A percentile compares a stretch with the other conserved stretches of the same genome.
phyloP scores from a whole-genome alignment of 2,797 vertebrate species.

The Sphenodon punctatus region DNA sequence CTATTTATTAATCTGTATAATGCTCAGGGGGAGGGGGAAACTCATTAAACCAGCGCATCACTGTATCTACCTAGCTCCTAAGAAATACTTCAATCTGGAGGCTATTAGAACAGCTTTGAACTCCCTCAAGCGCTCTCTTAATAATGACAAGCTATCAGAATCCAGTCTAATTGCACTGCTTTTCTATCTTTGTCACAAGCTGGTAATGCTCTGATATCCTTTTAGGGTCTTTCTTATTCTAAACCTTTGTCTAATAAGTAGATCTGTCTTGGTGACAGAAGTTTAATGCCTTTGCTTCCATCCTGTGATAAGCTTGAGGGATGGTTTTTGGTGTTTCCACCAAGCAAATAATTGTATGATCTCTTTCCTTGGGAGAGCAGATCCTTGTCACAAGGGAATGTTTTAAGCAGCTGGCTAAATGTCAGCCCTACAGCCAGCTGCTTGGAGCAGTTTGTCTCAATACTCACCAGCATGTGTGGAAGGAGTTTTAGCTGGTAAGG shows the following conservation, averaged over 20 bases:
- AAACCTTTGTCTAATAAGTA: not conserved
- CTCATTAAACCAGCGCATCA: not conserved
- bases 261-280: not conserved
- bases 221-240: not conserved
- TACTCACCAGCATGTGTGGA: not conserved
- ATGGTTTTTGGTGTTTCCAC: not conserved
- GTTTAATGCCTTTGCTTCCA: too few species aligned
- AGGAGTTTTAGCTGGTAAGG: too few species aligned
- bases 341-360: not conserved
- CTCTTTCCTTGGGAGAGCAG: not conserved
- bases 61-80: not conserved
- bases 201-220: not conserved
- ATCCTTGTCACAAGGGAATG: too few species aligned
- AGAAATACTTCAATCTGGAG: not conserved
- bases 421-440: not conserved
- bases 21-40: not conserved
- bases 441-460: not conserved
- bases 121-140: not conserved
- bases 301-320: not conserved
- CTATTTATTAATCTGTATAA: not conserved
- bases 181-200: not conserved
- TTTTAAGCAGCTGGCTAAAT: not conserved
- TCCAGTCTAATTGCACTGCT: not conserved
- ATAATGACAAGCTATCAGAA: not conserved
- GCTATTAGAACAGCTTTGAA: not conserved